Percentiles rank a stretch among this genome's conserved stretches.
Conservation (phyloP, 2,888 invertebrate genomes). For the Gasteruption jaculator region DNA sequence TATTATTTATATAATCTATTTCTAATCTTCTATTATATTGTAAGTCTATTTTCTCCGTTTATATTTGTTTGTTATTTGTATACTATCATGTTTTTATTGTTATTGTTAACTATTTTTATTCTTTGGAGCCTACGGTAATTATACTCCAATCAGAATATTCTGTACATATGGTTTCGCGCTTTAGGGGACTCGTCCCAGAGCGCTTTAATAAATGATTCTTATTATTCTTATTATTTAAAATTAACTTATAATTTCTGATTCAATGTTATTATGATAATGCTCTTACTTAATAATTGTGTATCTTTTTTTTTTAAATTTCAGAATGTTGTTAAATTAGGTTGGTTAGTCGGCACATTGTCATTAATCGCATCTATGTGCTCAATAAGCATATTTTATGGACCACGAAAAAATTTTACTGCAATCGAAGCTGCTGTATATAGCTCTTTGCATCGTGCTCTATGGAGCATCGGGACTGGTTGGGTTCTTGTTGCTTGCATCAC, state of each 20-base stretch:
- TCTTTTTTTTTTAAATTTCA: constrained; percentile 17
- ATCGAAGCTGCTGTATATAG: constrained; percentile 64
- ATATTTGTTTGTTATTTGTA: too few relatives aligned
- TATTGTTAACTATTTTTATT: too few relatives aligned
- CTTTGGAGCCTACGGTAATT: too few relatives aligned
- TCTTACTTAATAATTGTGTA: not conserved
- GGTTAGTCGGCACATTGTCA: constrained; percentile 33
- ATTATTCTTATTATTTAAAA: not conserved
- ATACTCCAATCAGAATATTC: too few relatives aligned
- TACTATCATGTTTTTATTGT: too few relatives aligned
- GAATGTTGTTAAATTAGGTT: constrained; percentile 34
- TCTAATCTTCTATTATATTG: too few relatives aligned
- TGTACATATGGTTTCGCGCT: too few relatives aligned
- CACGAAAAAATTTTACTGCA: constrained; percentile 57
- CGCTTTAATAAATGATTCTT: too few relatives aligned
- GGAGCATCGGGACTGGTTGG: constrained; percentile 69
- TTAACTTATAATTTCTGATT: not conserved
- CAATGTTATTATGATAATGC: not conserved
- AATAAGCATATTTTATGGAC: constrained; percentile 62
- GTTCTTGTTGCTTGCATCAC: constrained; percentile 59
- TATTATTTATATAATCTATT: too few relatives aligned
- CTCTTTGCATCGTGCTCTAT: constrained; percentile 63
- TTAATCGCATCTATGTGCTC: constrained; percentile 58
- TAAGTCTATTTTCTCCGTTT: too few relatives aligned
- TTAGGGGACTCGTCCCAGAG: too few relatives aligned